Percentiles rank a stretch among this genome's conserved stretches.
Evolutionary conservation across 1,140 invertebrate species (phyloP).

Genomic region (Lucilia sericata): DNA sequence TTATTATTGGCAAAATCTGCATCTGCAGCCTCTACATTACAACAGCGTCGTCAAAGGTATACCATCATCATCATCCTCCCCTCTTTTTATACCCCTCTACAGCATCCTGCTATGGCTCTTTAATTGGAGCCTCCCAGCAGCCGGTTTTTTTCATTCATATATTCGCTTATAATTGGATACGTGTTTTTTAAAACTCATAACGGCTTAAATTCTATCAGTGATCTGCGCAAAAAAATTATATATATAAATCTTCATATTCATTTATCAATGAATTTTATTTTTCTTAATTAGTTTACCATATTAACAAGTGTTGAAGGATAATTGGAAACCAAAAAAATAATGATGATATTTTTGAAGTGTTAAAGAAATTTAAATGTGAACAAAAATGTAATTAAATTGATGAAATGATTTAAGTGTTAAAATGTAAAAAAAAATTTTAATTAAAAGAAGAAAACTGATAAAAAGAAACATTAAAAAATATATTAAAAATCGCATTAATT

Average conservation of each 20-base stretch:
- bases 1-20: slow-evolving; percentile 23
- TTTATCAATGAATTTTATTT: not conserved
- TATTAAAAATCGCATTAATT: too few species aligned
- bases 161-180: not conserved
- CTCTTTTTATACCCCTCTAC: not conserved
- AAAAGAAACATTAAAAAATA: too few species aligned
- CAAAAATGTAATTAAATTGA: too few species aligned
- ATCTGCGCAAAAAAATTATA: not conserved
- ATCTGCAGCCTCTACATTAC: slow-evolving; percentile 18
- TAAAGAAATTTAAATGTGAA: too few species aligned
- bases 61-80: not conserved
- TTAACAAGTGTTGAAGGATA: too few species aligned
- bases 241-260: not conserved
- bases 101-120: too few species aligned
- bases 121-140: not conserved
- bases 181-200: not conserved
- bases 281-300: too few species aligned
- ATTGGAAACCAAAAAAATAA: too few species aligned
- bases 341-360: too few species aligned
- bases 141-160: not conserved
- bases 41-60: slow-evolving; percentile 23
- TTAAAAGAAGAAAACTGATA: too few species aligned
- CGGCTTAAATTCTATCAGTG: not conserved
- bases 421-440: too few species aligned
- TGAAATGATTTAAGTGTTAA: too few species aligned